phyloP scores from a whole-genome alignment of 1,140 invertebrate genomes.

The Ladona fulva region DNA sequence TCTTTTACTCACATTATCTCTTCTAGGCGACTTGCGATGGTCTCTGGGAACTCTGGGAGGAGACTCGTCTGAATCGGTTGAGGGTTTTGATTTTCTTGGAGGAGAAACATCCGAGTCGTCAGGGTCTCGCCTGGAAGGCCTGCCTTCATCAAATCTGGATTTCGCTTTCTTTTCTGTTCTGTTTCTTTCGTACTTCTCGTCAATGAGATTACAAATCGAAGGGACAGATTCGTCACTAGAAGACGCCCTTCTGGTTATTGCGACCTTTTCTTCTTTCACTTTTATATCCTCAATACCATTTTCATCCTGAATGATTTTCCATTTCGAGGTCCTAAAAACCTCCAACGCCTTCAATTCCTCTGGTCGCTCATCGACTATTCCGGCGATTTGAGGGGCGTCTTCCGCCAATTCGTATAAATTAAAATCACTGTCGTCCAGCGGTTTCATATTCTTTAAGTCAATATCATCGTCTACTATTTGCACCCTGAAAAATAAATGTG shows the following conservation, averaged over 20 bases:
- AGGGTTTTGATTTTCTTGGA: slow-evolving; percentile 18
- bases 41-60: slow-evolving; percentile 22
- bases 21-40: background rate
- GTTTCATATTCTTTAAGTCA: slow-evolving; percentile 51
- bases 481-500: slow-evolving; percentile 49
- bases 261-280: slow-evolving; percentile 13
- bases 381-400: slow-evolving; percentile 83
- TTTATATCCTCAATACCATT: slow-evolving; percentile 16
- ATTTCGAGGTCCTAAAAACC: slow-evolving; percentile 50
- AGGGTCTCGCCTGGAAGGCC: background rate
- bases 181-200: no score
- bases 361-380: slow-evolving; percentile 77
- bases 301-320: slow-evolving; percentile 53
- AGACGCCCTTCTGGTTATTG: background rate
- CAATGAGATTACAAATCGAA: no score
- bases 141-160: no score
- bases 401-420: slow-evolving; percentile 62
- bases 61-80: slow-evolving; percentile 25
- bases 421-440: slow-evolving; percentile 54
- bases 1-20: background rate
- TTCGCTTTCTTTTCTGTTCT: no score
- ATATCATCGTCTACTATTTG: slow-evolving; percentile 86
- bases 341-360: slow-evolving; percentile 54
- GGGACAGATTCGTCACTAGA: no score
- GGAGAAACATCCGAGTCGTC: slow-evolving; percentile 12